Evolutionary conservation across 1,140 invertebrate species (phyloP).

Genomic region (Adoxophyes honmai): DNA sequence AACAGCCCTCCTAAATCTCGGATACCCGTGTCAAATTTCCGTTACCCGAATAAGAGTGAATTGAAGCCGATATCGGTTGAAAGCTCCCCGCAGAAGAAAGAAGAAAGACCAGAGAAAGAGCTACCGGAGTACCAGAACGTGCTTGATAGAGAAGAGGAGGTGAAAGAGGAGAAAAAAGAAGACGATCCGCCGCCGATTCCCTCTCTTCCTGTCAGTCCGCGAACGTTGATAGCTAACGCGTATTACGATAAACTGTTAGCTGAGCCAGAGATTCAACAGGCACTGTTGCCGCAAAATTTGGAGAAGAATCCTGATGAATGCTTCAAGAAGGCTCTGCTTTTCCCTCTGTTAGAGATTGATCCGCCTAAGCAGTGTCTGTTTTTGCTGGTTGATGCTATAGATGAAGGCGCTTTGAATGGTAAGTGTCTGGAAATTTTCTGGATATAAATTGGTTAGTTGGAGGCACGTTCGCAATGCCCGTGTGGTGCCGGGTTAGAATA

Average conservation of each 20-base stretch:
- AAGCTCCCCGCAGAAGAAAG: conserved; percentile 57
- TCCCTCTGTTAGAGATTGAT: conserved; percentile 90
- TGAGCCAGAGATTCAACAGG: conserved; percentile 86
- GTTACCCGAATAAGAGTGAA: conserved; percentile 71
- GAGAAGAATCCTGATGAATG: conserved; percentile 93
- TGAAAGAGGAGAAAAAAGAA: conserved; percentile 31
- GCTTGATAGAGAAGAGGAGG: conserved; percentile 35
- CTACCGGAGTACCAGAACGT: conserved; percentile 67
- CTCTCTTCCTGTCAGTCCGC: conserved; percentile 79
- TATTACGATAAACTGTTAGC: conserved; percentile 88
- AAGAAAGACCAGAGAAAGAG: conserved; percentile 37
- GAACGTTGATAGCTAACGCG: conserved; percentile 84
- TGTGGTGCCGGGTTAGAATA: too few relatives aligned
- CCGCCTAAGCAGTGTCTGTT: conserved; percentile 90
- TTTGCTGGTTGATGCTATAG: conserved; percentile 94
- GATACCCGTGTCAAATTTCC: conserved; percentile 70
- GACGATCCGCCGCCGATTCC: conserved; percentile 78
- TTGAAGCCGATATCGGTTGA: conserved; percentile 47
- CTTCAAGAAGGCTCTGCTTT: conserved; percentile 91
- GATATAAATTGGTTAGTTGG: too few relatives aligned
- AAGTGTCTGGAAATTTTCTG: too few relatives aligned
- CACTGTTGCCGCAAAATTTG: conserved; percentile 83
- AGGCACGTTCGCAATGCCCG: too few relatives aligned
- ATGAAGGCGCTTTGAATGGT: conserved; percentile 79
- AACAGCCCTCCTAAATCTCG: conserved; percentile 61